Evolutionary conservation across 1,140 invertebrate species (phyloP).

Genomic region (Stegodyphus mimosarum): DNA sequence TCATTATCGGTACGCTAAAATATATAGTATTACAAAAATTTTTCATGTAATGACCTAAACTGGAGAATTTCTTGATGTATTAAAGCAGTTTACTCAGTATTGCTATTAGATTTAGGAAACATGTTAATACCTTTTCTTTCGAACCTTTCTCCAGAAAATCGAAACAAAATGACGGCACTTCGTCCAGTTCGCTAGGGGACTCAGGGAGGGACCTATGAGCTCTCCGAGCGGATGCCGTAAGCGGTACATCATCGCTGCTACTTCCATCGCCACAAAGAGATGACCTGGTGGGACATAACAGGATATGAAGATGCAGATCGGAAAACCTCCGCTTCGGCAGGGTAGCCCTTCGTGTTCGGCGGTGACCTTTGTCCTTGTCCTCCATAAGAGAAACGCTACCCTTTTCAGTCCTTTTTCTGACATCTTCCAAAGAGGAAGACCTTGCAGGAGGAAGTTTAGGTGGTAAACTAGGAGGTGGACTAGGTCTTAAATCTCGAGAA

Average conservation of each 20-base stretch:
- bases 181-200: conserved; percentile 42
- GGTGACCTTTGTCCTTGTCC: conserved; percentile 2
- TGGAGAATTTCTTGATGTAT: no score
- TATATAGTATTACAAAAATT: no score
- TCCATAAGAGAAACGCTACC: background rate
- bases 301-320: conserved; percentile 21
- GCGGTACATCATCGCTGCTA: conserved; percentile 32
- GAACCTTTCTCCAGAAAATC: conserved; percentile 36
- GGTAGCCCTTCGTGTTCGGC: conserved; percentile 5
- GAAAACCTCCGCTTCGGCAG: conserved; percentile 37
- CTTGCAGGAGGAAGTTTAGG: conserved; percentile 7
- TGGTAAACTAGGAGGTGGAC: background rate
- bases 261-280: conserved; percentile 32
- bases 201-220: conserved; percentile 40
- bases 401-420: background rate
- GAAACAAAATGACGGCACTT: conserved; percentile 43
- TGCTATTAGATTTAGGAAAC: background rate
- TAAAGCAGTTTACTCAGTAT: no score
- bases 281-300: conserved; percentile 23
- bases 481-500: background rate
- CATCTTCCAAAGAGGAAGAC: conserved; percentile 39
- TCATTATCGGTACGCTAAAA: no score
- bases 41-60: no score
- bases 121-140: conserved; percentile 24
- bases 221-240: conserved; percentile 34